These are phyloP conservation scores for Odontophorus gujanensis DNA, from an alignment of 2,113 vertebrate genomes.

Conservation along the genomic window DNA sequence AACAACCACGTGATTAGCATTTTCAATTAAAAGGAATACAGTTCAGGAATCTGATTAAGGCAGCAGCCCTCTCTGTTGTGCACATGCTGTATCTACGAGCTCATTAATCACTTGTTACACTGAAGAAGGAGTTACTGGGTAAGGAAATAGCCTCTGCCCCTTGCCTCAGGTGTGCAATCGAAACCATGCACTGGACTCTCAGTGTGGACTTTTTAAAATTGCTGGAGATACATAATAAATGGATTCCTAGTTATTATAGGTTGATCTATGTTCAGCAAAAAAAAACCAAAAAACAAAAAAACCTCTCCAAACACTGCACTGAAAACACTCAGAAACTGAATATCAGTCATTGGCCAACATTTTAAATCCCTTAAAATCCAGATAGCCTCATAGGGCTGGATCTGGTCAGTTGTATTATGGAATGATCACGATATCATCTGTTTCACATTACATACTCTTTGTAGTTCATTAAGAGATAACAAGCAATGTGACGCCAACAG, in stretches of 20 bases:
- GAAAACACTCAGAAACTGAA: background rate
- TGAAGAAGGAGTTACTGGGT: background rate
- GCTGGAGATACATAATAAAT: background rate
- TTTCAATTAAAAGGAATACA: slow-evolving; percentile 53
- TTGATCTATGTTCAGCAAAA: background rate
- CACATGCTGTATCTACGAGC: background rate
- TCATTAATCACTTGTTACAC: background rate
- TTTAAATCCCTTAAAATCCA: slow-evolving; percentile 36
- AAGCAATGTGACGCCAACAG: background rate
- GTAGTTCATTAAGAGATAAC: slow-evolving; percentile 4
- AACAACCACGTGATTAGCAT: slow-evolving; percentile 59
- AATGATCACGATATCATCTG: background rate
- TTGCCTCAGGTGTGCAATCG: background rate
- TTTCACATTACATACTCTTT: background rate
- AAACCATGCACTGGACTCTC: background rate
- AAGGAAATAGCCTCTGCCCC: background rate
- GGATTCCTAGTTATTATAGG: background rate
- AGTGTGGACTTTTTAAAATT: background rate
- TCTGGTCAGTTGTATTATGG: background rate
- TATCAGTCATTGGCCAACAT: background rate
- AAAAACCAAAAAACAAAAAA: background rate
- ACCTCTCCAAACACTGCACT: background rate
- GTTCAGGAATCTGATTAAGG: background rate
- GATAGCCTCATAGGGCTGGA: background rate
- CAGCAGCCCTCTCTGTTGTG: slow-evolving; percentile 27